Base-by-base conservation (phyloP, 2,797 vertebrate genomes). In the Squalus acanthias region DNA sequence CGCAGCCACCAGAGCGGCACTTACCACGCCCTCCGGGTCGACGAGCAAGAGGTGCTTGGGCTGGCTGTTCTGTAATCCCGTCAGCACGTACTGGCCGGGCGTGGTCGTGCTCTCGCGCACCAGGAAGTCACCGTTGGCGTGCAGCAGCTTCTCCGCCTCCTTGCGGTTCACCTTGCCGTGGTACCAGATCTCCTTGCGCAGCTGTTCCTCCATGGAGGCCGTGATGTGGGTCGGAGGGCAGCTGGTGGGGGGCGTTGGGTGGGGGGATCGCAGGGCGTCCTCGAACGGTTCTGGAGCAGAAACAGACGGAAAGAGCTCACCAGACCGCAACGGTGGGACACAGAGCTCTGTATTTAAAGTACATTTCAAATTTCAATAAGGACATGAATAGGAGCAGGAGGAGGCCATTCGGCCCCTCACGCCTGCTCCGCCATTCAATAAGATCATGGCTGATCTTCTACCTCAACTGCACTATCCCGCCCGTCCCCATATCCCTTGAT, bases 1-100 rank as follows among this genome's bases (percentile, higher is more conserved):
- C 39, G 39, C 39, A 39, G 39, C 53, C 53, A 57, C 53, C 53
- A 57, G 53, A 2, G 53, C 53, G 5, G 5, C 53, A 57, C 99
- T 98, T 97, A 99, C 99, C 99, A 99, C 99, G 97, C 99, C 99
- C 97, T 99, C 99, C 0, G 99, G 99, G 97, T 99, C 99, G 0
- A 99, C 99, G 0, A 99, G 98, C 5, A 99, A 98, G 97, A 99
- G 98, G 97, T 99, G 99, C 97, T 99, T 99, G 96, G 99, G 98
- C 97, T 99, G 99, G 57, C 99, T 98, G 0, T 98, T 99, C 97
- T 99, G 99, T 97, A 99, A 97, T 20, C 99, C 99, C 0, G 99
- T 99, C 96, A 99, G 98, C 96, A 99, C 99, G 0, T 99, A 99
- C 98, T 99, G 99, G 94, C 99, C 99, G 0, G 98, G 99, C 0